These are phyloP conservation scores for Dipus sagitta DNA, from an alignment of 2,797 vertebrate genomes.

Conservation along the genomic window DNA sequence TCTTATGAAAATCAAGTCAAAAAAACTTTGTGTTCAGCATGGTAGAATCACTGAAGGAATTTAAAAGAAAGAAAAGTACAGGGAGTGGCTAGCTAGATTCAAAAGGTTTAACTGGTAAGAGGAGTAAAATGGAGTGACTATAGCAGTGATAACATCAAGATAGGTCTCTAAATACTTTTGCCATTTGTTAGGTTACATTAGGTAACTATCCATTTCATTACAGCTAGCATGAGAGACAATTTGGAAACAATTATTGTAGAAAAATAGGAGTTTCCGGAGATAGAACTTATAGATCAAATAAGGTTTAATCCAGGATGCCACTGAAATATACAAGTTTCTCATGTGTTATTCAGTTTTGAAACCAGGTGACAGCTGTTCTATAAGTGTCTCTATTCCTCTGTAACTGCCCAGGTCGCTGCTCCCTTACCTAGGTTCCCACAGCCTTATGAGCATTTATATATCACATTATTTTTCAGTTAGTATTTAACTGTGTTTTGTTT, in stretches of 20 bases:
- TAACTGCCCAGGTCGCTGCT: not conserved
- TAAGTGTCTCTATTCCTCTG: no score
- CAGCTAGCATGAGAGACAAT: not conserved
- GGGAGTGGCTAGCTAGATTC: not conserved
- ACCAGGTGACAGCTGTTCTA: not conserved
- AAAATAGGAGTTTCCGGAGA: not conserved
- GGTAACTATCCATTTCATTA: not conserved
- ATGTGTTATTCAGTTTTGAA: not conserved
- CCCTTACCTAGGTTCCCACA: not conserved
- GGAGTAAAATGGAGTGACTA: not conserved
- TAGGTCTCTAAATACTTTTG: not conserved
- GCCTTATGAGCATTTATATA: not conserved
- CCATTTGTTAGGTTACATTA: not conserved
- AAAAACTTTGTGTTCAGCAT: not conserved
- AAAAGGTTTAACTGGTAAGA: not conserved
- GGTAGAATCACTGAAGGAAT: not conserved
- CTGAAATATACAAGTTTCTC: not conserved
- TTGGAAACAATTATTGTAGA: not conserved
- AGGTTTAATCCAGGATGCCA: not conserved
- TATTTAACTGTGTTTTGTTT: not conserved
- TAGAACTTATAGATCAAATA: not conserved
- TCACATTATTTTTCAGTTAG: not conserved
- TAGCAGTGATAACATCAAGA: not conserved
- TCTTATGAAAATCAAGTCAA: slow-evolving; percentile 32
- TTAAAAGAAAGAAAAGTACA: not conserved